A percentile compares a stretch with the other conserved stretches of the same genome.
These are phyloP conservation scores for Bombus confusus DNA, from an alignment of 1,140 invertebrate species.

Conservation along the genomic window DNA sequence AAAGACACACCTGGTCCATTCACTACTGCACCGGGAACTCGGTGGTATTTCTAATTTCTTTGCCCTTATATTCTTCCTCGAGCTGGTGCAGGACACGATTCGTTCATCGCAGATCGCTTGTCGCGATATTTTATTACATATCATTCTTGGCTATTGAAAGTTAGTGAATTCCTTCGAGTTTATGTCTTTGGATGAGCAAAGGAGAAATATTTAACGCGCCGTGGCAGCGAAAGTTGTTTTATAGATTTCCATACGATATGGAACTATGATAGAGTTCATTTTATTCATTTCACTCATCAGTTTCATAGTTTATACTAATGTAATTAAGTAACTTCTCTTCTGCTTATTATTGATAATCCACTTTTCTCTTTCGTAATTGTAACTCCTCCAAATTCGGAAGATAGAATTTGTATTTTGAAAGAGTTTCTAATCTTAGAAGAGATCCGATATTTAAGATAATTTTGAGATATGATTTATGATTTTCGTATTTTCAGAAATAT, in stretches of 20 bases:
- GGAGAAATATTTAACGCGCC: too few species aligned
- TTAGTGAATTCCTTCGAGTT: neutral
- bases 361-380: neutral
- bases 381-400: neutral
- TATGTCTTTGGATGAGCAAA: too few species aligned
- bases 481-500: too few species aligned
- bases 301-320: too few species aligned
- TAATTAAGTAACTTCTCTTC: neutral
- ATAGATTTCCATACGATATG: too few species aligned
- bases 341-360: neutral
- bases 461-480: too few species aligned
- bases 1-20: conserved; percentile 46
- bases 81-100: neutral
- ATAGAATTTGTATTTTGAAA: too few species aligned
- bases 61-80: conserved; percentile 19
- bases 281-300: too few species aligned
- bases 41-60: conserved; percentile 40
- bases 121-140: neutral
- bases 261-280: too few species aligned
- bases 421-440: too few species aligned
- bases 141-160: neutral
- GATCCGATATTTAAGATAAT: too few species aligned
- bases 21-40: conserved; percentile 41
- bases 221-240: too few species aligned
- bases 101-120: conserved; percentile 15